These are phyloP conservation scores for Drosophila sturtevanti DNA, from an alignment of 1,140 invertebrate genomes.

Conservation along the genomic window DNA sequence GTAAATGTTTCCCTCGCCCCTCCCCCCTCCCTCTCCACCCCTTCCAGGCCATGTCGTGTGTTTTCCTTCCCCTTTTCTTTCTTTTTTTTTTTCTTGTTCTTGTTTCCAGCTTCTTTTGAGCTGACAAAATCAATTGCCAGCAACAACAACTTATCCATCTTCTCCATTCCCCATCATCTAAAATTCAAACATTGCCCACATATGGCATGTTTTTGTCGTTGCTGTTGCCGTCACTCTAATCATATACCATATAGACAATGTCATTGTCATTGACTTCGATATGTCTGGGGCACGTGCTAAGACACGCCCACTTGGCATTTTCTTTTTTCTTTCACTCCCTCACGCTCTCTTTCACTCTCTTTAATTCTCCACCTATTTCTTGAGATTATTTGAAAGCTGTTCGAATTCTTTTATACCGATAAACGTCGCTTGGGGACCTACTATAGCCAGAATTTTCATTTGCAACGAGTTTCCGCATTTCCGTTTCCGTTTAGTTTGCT, in stretches of 20 bases:
- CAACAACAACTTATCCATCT: conserved; percentile 7
- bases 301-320: conserved; percentile 6
- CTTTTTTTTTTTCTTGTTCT: conserved; percentile 1
- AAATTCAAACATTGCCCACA: conserved; percentile 16
- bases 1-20: conserved; percentile 52
- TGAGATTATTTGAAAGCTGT: conserved; percentile 28
- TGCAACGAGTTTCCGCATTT: conserved; percentile 69
- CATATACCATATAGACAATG: conserved; percentile 27
- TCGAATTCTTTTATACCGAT: conserved; percentile 34
- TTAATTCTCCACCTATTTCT: not conserved
- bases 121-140: conserved; percentile 31
- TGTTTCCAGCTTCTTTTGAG: not conserved
- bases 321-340: no score
- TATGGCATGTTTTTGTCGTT: conserved; percentile 17
- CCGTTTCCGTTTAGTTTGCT: conserved; percentile 56
- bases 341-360: no score
- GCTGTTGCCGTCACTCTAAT: conserved; percentile 23
- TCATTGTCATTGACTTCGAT: conserved; percentile 48
- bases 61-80: conserved; percentile 34
- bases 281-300: conserved; percentile 45
- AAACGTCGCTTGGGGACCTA: conserved; percentile 59
- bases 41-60: no score
- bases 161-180: not conserved
- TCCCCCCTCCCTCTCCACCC: no score
- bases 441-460: conserved; percentile 52